A percentile compares a stretch with the other conserved stretches of the same genome.
These are phyloP conservation scores for Oophaga sylvatica DNA, from an alignment of 2,797 vertebrate genomes.

Conservation along the genomic window DNA sequence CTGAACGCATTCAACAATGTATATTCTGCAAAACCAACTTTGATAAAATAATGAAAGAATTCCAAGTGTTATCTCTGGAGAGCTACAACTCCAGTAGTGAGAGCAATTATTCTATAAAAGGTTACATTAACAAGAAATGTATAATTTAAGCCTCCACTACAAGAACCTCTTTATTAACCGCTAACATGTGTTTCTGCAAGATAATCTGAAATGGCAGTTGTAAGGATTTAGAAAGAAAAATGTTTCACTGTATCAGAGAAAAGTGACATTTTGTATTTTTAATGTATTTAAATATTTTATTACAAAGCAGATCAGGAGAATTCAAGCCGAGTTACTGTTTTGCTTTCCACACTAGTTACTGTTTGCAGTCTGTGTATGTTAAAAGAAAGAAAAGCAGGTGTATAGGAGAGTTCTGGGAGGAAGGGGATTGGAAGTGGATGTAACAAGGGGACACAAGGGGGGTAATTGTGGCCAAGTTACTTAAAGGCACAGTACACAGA, in stretches of 20 bases:
- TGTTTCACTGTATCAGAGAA: background rate
- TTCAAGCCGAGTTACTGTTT: background rate
- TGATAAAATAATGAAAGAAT: background rate
- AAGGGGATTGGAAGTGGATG: no score
- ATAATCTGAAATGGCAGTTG: slow-evolving; percentile 28
- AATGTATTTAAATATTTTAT: background rate
- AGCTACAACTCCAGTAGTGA: background rate
- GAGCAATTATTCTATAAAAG: slow-evolving; percentile 25
- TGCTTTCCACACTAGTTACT: no score
- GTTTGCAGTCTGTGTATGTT: no score
- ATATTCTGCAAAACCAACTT: background rate
- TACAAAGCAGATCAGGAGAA: background rate
- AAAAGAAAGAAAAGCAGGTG: no score
- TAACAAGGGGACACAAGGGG: no score
- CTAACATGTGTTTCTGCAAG: background rate
- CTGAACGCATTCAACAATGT: background rate
- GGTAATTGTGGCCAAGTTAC: no score
- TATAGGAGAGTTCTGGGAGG: no score
- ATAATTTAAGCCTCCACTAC: slow-evolving; percentile 4
- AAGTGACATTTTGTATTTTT: background rate
- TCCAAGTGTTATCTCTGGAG: slow-evolving; percentile 6
- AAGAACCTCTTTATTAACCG: slow-evolving; percentile 4
- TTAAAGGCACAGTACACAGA: no score
- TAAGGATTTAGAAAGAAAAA: background rate
- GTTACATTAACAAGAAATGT: slow-evolving; percentile 39